These are phyloP conservation scores for Allacma fusca DNA, from an alignment of 2,888 invertebrate genomes.

Conservation along the genomic window DNA sequence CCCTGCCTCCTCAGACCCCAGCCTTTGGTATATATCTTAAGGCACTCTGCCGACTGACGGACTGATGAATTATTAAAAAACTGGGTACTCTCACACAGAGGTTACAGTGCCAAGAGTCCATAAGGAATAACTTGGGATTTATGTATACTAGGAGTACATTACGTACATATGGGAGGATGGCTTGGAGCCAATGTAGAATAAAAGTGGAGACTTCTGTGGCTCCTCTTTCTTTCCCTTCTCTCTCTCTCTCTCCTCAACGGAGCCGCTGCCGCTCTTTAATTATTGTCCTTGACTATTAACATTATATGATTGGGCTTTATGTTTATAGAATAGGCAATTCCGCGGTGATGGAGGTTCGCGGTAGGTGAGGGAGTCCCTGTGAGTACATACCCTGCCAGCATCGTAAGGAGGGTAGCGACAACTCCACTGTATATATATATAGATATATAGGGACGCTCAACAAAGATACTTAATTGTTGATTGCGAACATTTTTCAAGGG, in stretches of 20 bases:
- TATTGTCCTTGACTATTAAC: slow-evolving; percentile 44
- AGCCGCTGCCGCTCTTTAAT: slow-evolving; percentile 39
- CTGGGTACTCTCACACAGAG: background rate
- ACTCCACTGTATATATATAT: background rate
- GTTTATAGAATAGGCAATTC: slow-evolving; percentile 19
- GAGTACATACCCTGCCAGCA: too few relatives aligned
- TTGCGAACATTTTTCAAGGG: slow-evolving; percentile 18
- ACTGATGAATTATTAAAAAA: slow-evolving; percentile 17
- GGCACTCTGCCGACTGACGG: background rate
- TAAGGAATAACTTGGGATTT: background rate
- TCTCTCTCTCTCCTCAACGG: background rate
- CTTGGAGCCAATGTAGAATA: slow-evolving; percentile 16
- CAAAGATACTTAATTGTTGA: slow-evolving; percentile 1
- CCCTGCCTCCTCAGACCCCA: background rate
- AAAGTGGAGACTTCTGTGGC: slow-evolving; percentile 3
- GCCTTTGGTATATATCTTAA: background rate
- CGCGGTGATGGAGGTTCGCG: slow-evolving; percentile 20
- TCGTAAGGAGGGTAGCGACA: background rate
- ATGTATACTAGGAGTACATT: too few relatives aligned
- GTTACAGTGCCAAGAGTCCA: background rate
- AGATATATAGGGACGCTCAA: too few relatives aligned
- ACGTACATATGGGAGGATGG: background rate
- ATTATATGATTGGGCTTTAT: slow-evolving; percentile 37
- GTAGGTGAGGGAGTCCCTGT: background rate
- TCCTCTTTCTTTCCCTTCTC: slow-evolving; percentile 1